Evolutionary conservation across 2,113 vertebrate genomes (phyloP).

Genomic region (Gnathonemus longibarbis): DNA sequence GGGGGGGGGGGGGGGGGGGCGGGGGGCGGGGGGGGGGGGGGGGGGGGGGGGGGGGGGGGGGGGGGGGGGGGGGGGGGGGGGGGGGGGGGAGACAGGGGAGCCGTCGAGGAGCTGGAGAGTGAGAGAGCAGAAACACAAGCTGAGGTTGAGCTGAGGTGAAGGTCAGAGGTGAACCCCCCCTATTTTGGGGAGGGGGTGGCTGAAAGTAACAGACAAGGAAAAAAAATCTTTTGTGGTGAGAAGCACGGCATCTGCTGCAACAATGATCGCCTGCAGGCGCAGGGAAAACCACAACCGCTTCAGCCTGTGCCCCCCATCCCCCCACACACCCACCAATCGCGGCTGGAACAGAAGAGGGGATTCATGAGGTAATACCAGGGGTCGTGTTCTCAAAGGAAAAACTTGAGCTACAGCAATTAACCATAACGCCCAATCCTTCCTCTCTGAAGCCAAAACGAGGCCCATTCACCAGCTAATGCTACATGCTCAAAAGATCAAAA

Average conservation of each 20-base stretch:
- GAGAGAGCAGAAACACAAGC: constrained; percentile 37
- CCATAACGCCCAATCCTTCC: constrained; percentile 26
- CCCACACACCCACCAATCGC: constrained; percentile 22
- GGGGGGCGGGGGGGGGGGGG: constrained; percentile 5
- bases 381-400: constrained; percentile 26
- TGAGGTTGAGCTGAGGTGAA: constrained; percentile 32
- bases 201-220: constrained; percentile 25
- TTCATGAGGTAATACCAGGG: constrained; percentile 44
- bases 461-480: not conserved
- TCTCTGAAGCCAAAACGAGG: constrained; percentile 14
- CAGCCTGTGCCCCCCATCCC: constrained; percentile 27
- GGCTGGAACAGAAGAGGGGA: constrained; percentile 26
- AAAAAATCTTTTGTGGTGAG: constrained; percentile 33
- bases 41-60: constrained; percentile 7
- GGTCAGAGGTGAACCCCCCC: constrained; percentile 32
- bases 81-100: constrained; percentile 4
- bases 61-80: constrained; percentile 5
- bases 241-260: constrained; percentile 55
- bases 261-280: constrained; percentile 37
- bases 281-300: constrained; percentile 43
- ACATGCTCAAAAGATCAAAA: not conserved
- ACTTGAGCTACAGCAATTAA: constrained; percentile 41
- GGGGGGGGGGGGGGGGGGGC: too few species aligned
- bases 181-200: constrained; percentile 31
- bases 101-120: constrained; percentile 29